Evolutionary conservation across 2,797 vertebrate species (phyloP).

Genomic region (Varecia variegata): DNA sequence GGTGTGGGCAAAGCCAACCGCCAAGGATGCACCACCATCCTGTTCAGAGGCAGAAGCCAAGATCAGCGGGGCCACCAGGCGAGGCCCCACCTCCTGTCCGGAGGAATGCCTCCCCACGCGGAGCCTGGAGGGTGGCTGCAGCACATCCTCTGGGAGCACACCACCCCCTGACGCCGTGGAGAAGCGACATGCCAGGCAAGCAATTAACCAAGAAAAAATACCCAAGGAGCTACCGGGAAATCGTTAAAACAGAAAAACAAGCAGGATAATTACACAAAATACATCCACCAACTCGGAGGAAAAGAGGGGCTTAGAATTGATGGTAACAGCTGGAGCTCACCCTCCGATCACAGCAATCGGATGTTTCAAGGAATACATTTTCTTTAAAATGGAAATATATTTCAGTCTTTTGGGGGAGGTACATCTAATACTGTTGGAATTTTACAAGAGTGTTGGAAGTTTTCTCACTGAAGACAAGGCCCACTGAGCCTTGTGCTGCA

Average conservation of each 20-base stretch:
- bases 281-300: background rate
- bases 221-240: slow-evolving; percentile 53
- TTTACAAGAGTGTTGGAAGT: background rate
- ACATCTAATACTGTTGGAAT: background rate
- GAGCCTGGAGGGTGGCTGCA: background rate
- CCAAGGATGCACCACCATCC: background rate
- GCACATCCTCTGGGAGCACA: background rate
- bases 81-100: slow-evolving; percentile 6
- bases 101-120: fast-evolving
- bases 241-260: slow-evolving; percentile 59
- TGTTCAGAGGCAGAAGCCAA: slow-evolving; percentile 62
- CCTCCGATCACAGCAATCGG: slow-evolving; percentile 10
- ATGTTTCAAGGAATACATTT: background rate
- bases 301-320: background rate
- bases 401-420: background rate
- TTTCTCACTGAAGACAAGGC: background rate
- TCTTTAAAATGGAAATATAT: slow-evolving; percentile 46
- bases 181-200: slow-evolving; percentile 22
- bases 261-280: slow-evolving; percentile 47
- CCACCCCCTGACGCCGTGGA: background rate
- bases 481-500: background rate
- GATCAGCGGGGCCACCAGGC: background rate
- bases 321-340: slow-evolving; percentile 37
- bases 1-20: background rate
- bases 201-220: slow-evolving; percentile 58